Conservation (phyloP, 2,888 invertebrate species). For the Polia nebulosa region DNA sequence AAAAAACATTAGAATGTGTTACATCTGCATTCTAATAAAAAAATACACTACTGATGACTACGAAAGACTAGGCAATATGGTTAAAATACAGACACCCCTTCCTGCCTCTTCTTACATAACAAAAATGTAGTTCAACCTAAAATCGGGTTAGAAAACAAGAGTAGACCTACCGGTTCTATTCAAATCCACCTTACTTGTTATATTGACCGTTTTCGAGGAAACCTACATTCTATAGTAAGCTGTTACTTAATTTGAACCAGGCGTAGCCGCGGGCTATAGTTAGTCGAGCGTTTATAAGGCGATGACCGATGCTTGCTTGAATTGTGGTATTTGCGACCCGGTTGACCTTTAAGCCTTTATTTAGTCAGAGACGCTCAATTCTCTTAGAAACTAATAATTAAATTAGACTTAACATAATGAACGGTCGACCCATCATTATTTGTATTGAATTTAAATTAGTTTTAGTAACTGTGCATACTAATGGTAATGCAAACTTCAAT, state of each 20-base stretch:
- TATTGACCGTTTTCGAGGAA: constrained; percentile 36
- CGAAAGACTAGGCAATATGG: no score
- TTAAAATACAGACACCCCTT: no score
- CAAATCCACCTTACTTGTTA: constrained; percentile 33
- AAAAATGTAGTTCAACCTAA: constrained; percentile 38
- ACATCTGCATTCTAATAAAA: no score
- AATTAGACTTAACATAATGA: constrained; percentile 14
- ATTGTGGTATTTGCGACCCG: constrained; percentile 16
- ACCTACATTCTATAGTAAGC: constrained; percentile 41
- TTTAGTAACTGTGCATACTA: constrained; percentile 14
- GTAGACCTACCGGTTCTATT: constrained; percentile 39
- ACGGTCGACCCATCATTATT: constrained; percentile 1
- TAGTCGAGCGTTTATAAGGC: constrained; percentile 27
- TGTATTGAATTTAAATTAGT: constrained; percentile 31
- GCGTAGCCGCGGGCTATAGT: constrained; percentile 21
- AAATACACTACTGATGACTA: no score
- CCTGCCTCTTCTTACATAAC: constrained; percentile 28
- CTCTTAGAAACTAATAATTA: constrained; percentile 37
- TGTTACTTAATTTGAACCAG: constrained; percentile 42
- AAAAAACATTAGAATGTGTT: no score
- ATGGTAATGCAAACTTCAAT: constrained; percentile 19
- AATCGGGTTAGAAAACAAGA: constrained; percentile 37
- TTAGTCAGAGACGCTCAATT: constrained; percentile 20
- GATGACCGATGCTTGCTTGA: constrained; percentile 42
- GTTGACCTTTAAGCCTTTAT: constrained; percentile 45